Percentiles rank a stretch among this genome's conserved stretches.
phyloP scores from a whole-genome alignment of 2,113 vertebrate species.

The Nymphicus hollandicus region DNA sequence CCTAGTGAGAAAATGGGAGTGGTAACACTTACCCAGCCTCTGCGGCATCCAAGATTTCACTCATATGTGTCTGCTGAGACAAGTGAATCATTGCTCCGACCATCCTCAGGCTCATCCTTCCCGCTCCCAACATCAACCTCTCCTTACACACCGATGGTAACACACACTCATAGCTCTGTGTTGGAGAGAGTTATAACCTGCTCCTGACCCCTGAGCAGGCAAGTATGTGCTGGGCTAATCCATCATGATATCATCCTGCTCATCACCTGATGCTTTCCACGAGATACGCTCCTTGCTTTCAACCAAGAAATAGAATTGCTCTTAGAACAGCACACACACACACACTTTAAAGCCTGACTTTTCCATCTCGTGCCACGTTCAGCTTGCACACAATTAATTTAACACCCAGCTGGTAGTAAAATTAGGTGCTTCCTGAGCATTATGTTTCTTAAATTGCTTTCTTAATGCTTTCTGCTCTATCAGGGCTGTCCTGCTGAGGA shows the following conservation, averaged over 20 bases:
- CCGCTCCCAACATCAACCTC: neutral
- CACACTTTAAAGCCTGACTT: neutral
- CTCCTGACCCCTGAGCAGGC: neutral
- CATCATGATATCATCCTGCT: neutral
- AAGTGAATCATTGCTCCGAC: neutral
- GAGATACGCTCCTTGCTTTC: neutral
- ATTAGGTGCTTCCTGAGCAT: slow-evolving; percentile 58
- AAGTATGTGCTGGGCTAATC: neutral
- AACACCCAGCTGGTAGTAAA: slow-evolving; percentile 67
- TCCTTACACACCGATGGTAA: accelerated
- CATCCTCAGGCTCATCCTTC: neutral
- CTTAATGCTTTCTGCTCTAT: slow-evolving; percentile 45
- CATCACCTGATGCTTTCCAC: neutral
- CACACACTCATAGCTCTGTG: neutral
- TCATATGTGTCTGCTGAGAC: neutral
- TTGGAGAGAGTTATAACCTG: neutral
- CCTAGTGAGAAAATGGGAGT: slow-evolving; percentile 37
- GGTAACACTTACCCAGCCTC: neutral
- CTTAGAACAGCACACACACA: neutral
- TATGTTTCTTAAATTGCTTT: slow-evolving; percentile 68
- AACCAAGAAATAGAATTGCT: neutral
- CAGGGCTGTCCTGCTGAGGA: slow-evolving; percentile 57
- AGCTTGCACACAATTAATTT: slow-evolving; percentile 55
- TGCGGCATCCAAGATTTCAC: neutral
- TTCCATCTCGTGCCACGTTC: neutral